Percentiles rank a stretch among this genome's conserved stretches.
These are phyloP conservation scores for Spinibarbus caldwelli DNA, from an alignment of 2,797 vertebrate genomes.

Conservation along the genomic window DNA sequence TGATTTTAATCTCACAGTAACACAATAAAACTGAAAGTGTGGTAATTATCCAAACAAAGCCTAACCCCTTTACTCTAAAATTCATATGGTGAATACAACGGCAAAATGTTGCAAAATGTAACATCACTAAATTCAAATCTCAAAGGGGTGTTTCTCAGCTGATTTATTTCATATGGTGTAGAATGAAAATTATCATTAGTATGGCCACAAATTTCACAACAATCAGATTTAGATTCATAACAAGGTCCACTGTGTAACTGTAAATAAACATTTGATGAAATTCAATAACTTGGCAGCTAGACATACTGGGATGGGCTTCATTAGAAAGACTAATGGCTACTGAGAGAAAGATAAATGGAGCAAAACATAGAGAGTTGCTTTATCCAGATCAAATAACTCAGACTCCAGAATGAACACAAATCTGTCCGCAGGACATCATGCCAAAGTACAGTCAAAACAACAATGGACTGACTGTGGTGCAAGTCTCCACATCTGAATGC, in stretches of 20 bases:
- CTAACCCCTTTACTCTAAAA: too few species aligned
- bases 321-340: background rate
- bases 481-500: background rate
- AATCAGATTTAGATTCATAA: background rate
- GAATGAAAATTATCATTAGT: background rate
- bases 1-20: too few species aligned
- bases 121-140: background rate
- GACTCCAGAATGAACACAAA: slow-evolving; percentile 14
- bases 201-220: background rate
- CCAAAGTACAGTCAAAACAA: background rate
- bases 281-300: background rate
- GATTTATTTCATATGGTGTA: background rate
- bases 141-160: background rate
- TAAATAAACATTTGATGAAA: background rate
- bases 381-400: background rate
- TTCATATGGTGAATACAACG: background rate
- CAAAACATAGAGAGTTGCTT: slow-evolving; percentile 8
- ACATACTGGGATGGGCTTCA: background rate
- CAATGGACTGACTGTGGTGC: background rate
- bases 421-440: slow-evolving; percentile 9
- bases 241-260: background rate
- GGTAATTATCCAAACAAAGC: too few species aligned
- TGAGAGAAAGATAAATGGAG: slow-evolving; percentile 13
- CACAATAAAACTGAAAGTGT: too few species aligned
- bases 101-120: too few species aligned